Evolutionary conservation across 2,113 vertebrate species (phyloP).

Genomic region (Galbula dea): DNA sequence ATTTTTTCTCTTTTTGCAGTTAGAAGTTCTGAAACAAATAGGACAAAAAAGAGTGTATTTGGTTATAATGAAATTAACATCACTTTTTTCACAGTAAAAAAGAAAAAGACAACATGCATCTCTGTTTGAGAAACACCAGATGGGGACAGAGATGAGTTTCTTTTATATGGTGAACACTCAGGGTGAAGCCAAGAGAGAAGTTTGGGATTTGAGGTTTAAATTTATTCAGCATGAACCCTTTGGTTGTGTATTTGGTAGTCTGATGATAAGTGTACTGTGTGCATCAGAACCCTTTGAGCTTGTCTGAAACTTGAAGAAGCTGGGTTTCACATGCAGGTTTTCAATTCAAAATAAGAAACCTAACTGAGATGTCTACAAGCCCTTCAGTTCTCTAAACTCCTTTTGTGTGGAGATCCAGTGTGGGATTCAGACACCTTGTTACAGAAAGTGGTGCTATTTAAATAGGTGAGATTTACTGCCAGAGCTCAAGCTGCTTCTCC

Average conservation of each 20-base stretch:
- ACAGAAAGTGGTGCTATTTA: neutral
- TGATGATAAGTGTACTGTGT: neutral
- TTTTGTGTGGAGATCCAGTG: neutral
- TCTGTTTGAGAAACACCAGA: neutral
- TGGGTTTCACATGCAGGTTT: neutral
- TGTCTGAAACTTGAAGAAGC: neutral
- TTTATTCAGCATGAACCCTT: neutral
- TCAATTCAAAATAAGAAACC: neutral
- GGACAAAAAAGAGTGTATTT: neutral
- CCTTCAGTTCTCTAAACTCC: neutral
- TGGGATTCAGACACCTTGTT: neutral
- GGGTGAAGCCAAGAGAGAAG: neutral
- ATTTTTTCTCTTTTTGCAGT: neutral
- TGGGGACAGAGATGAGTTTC: neutral
- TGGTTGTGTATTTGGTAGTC: neutral
- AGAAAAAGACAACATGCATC: neutral
- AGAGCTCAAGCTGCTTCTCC: neutral
- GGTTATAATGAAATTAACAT: neutral
- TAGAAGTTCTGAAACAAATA: neutral
- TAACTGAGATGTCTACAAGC: neutral
- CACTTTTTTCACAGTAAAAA: neutral
- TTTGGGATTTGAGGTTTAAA: neutral
- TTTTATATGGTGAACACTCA: neutral
- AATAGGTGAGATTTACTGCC: neutral
- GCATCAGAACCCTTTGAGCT: neutral